Conservation (phyloP, 2,113 vertebrate genomes). For the Spilogale gracilis region DNA sequence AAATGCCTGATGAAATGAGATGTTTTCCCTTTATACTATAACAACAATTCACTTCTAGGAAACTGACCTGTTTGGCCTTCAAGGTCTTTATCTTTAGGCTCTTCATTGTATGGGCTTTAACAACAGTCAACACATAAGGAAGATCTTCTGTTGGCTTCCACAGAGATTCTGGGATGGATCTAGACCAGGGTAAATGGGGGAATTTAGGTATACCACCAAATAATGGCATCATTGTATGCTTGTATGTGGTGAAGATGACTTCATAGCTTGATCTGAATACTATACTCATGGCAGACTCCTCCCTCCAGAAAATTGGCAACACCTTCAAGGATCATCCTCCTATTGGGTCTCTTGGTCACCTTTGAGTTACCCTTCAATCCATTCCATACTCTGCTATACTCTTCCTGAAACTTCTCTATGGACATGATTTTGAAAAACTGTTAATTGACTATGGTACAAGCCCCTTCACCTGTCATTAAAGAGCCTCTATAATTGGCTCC, state of each 20-base stretch:
- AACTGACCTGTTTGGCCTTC: constrained; percentile 24
- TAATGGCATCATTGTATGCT: background rate
- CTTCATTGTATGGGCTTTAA: background rate
- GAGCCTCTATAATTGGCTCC: background rate
- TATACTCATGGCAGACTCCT: background rate
- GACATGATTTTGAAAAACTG: constrained; percentile 33
- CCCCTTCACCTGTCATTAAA: background rate
- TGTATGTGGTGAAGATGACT: background rate
- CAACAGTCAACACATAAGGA: background rate
- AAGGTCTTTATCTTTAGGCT: constrained; percentile 21
- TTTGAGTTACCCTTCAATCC: background rate
- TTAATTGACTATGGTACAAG: background rate
- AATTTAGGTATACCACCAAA: constrained; percentile 3
- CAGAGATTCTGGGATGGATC: background rate
- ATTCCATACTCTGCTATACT: background rate
- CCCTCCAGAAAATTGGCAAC: background rate
- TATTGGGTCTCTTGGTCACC: background rate
- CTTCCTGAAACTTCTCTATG: constrained; percentile 1
- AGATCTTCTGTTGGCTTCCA: constrained; percentile 53
- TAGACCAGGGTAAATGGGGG: background rate
- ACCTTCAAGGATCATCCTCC: background rate
- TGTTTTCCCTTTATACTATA: constrained; percentile 26
- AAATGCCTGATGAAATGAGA: constrained; percentile 21
- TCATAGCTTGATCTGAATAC: background rate
- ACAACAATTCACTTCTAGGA: constrained; percentile 52